Base-by-base conservation (phyloP, 2,113 vertebrate genomes). In the Oplegnathus fasciatus region DNA sequence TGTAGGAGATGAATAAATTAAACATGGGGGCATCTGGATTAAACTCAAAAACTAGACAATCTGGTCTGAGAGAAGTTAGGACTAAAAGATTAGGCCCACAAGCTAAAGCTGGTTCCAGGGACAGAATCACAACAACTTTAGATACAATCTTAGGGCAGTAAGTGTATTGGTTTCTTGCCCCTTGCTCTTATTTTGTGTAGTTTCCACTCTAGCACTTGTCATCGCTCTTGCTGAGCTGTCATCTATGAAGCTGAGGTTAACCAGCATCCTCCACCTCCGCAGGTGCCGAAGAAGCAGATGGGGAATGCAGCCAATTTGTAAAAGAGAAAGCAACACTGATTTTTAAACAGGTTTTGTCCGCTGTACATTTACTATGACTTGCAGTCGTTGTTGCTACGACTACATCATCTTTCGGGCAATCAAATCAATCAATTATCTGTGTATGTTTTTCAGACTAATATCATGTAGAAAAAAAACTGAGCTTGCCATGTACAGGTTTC, bases 11-110 rank as follows among this genome's bases (percentile, higher is more conserved):
- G 77, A 37, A 61, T 46, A 26, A 17, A 34, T 76, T 58, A 83
- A 89, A 78, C 54, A 83, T 76, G 54, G 62, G 54, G 65, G 46
- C 9, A 50, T 64, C 72, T 85, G 65, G 70, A 85, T 70, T 40
- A 62, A 62, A 83, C 20, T 34, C 0, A 9, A 71, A 44, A 65
- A 72, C 40, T 5, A 65, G 37, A 75, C 46, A 64, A 52, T 52
- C 32, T 71, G 57, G 70, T 2, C 9, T 24, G 26, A 30, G n/a
- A 69, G 17, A 66, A 24, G 30, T 79, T 76, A 18, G 17, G 34
- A 66, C 20, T 30, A 10, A 71, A 84, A 30, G 6, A 70, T 65
- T 40, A 44, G 9, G 10, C 0, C 28, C 57, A 62, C 20, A 17
- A 64, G 17, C 22, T 37, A 13, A 57, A 37, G 5, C 8, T 76